Percentiles rank a stretch among this genome's conserved stretches.
These are phyloP conservation scores for Brachyhypopomus occidentalis DNA, from an alignment of 2,113 vertebrate genomes.

Conservation along the genomic window DNA sequence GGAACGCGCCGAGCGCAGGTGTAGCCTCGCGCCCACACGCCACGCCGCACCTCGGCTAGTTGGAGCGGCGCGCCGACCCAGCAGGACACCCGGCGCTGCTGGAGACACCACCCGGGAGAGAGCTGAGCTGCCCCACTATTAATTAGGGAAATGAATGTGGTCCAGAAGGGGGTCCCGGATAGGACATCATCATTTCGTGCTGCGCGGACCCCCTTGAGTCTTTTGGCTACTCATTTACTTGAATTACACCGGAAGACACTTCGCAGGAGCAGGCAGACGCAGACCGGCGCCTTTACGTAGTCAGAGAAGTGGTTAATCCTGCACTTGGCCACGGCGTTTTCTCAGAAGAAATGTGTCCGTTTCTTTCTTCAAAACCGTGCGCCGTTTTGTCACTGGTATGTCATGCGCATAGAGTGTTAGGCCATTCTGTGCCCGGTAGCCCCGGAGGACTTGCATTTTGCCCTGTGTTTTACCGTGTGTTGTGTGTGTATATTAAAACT, in stretches of 20 bases:
- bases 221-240: conserved; percentile 55
- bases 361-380: neutral
- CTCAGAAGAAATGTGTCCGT: neutral
- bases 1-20: neutral
- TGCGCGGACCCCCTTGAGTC: conserved; percentile 30
- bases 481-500: too few relatives aligned
- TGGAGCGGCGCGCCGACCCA: conserved; percentile 1
- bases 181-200: conserved; percentile 45
- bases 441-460: too few relatives aligned
- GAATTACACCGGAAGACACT: conserved; percentile 39
- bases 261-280: conserved; percentile 42
- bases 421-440: too few relatives aligned
- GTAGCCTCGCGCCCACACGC: neutral
- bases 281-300: conserved; percentile 40
- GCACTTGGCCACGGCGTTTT: conserved; percentile 32
- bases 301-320: conserved; percentile 49
- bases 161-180: conserved; percentile 42
- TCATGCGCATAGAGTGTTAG: too few relatives aligned
- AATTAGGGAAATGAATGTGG: conserved; percentile 51
- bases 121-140: conserved; percentile 53
- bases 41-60: neutral
- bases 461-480: too few relatives aligned
- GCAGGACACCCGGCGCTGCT: neutral
- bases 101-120: neutral
- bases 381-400: conserved; percentile 17